These are phyloP conservation scores for Propsilocerus akamusi DNA, from an alignment of 1,140 invertebrate genomes.

Conservation along the genomic window DNA sequence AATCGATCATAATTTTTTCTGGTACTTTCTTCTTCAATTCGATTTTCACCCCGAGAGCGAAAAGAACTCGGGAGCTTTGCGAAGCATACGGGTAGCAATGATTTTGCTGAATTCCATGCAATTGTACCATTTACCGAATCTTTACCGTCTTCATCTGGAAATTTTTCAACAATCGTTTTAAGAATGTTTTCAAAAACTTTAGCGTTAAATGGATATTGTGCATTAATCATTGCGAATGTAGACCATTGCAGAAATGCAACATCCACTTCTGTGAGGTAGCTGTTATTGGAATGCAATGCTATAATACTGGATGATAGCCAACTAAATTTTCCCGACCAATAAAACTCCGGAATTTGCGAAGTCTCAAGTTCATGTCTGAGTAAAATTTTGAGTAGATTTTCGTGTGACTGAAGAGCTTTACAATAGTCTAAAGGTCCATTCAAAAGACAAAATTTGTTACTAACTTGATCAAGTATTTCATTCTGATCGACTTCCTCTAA, in stretches of 20 bases:
- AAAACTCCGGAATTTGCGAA: constrained; percentile 55
- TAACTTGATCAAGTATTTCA: constrained; percentile 88
- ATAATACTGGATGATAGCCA: constrained; percentile 63
- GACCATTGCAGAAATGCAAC: constrained; percentile 51
- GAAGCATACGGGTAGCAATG: too few species aligned
- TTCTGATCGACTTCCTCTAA: constrained; percentile 88
- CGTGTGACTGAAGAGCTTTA: constrained; percentile 68
- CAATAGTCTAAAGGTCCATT: constrained; percentile 56
- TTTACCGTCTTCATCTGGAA: not conserved
- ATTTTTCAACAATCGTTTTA: constrained; percentile 40
- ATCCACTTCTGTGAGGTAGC: constrained; percentile 51
- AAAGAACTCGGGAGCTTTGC: too few species aligned
- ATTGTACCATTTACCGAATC: too few species aligned
- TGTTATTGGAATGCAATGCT: constrained; percentile 80
- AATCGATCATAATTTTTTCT: too few species aligned
- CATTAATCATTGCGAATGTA: constrained; percentile 51
- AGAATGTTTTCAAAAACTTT: constrained; percentile 46
- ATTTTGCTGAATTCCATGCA: too few species aligned
- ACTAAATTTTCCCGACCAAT: constrained; percentile 73
- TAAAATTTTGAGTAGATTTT: constrained; percentile 65
- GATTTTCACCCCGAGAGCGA: too few species aligned
- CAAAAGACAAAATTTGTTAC: too few species aligned
- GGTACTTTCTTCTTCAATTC: too few species aligned
- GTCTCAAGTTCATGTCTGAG: constrained; percentile 69
- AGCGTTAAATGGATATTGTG: constrained; percentile 56